Evolutionary conservation across 2,888 invertebrate genomes (phyloP), one percentile per base, ranked within the genome.

Genomic region (Schizaphis graminum): DNA sequence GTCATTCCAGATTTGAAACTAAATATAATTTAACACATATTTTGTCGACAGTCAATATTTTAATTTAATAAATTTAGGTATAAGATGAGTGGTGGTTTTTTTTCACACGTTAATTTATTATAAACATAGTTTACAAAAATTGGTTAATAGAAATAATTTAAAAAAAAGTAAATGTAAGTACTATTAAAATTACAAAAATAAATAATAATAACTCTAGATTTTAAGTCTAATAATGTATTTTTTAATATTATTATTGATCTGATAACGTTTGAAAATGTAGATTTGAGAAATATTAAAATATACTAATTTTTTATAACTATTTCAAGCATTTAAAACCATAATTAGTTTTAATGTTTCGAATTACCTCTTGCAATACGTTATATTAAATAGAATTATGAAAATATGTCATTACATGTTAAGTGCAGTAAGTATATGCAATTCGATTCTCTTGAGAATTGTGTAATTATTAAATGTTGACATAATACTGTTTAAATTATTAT

Each of bases 391-490:
- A 47, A 47, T 86, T 47, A 47, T 86, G 13, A 86, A 86, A 47
- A 86, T 86, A 86, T 86, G 28, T 28, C 10, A 13, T 86, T 86
- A 47, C 7, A 10, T 86, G 53, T 53, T 16, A 53, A 86, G 47
- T 7, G 44, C 28, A 16, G 16, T n/a, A n/a, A 7, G n/a, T 41
- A 41, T 41, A 61, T 61, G 61, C 47, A 61, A n/a, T 89, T 89
- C 21, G 7, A 57, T 89, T 61, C 89, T 61, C 47, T n/a, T 47
- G 61, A 21, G 47, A 11, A 44, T 47, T 47, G 67, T 67, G n/a
- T 47, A 90, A 90, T 61, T 67, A 90, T 90, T 61, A 90, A 61
- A 90, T 61, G 28, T 57, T 47, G 28, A 61, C 21, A 61, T 10
- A 67, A 61, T 67, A 90, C 41, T 41, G 44, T 57, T 57, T 57